Base-by-base conservation (phyloP, 2,888 invertebrate genomes). In the Xestia rhomboidea region DNA sequence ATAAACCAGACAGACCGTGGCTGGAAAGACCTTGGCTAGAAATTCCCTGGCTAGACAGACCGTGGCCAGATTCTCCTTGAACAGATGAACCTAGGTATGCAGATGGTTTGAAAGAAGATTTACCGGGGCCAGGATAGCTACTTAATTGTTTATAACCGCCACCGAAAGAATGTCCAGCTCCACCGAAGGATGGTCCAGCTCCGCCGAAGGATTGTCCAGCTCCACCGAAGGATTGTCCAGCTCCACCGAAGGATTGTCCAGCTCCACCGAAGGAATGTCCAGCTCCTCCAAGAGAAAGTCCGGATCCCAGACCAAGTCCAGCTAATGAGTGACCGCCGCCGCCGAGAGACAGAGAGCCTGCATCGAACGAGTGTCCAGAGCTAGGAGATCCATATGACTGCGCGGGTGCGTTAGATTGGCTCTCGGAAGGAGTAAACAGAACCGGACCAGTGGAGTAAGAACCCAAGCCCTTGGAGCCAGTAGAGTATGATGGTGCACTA, bases 361-460 rank as follows among this genome's bases (percentile, higher is more conserved):
- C 71, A 63, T 86, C 84, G n/a, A 85, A 83, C 44, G 93, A 90
- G 21, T 92, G 91, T 21, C 92, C 92, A 74, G 93, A 84, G 77
- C 87, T 93, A 24, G 93, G 92, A 70, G 91, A 88, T 27, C 90
- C 91, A 73, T 94, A 95, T 30, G 85, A 90, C 18, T 91, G 81
- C 57, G 88, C 68, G 38, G 91, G 92, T 41, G 87, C 86, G 44
- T 85, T 84, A 62, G 90, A 89, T 15, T 95, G 93, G 66, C 91
- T 88, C 66, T 94, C 93, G 21, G 92, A 88, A 30, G 96, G 96
- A 76, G 91, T 92, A 82, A 96, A 96, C 24, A 96, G 85, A 15
- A 96, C 96, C 27, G 97, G 96, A 38, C 96, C 95, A 76, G 95
- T 96, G 34, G 96, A 94, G 69, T 94, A 97, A 27, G 96, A 95